Base-by-base conservation (phyloP, 2,888 invertebrate species). In the Chalcis sispes region DNA sequence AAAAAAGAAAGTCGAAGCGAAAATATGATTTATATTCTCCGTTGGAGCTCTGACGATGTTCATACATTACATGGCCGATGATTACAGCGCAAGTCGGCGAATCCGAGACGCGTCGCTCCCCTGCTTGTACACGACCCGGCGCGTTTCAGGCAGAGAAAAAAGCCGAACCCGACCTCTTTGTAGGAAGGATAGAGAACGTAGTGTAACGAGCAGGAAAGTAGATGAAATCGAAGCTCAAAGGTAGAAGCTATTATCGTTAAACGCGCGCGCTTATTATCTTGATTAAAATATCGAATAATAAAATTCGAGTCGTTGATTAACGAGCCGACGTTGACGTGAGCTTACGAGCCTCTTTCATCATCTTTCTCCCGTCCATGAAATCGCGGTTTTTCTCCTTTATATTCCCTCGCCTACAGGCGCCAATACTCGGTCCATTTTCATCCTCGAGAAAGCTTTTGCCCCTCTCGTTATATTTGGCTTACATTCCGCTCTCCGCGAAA, bases 211-310 rank as follows among this genome's bases (percentile, higher is more conserved):
- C n/a, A n/a, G n/a, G n/a, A n/a, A n/a, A n/a, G n/a, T 36, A 42
- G 18, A 10, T 32, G 58, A 0, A 36, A 10, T 0, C n/a, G 54
- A 27, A 5, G 29, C 54, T 20, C 50, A 23, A 15, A 20, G 59
- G 32, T 32, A 23, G 36, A 15, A 15, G 42, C 42, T 42, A 42
- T 42, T 42, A 42, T 15, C 42, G 4, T 15, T 15, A 15, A 42
- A 18, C 36, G 59, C 15, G 36, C 59, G 32, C 23, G 40, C 10
- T 36, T 59, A 59, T 59, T 59, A 59, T 59, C 59, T 82, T 81
- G 85, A 86, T 86, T 85, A 85, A 86, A 86, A 85, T 85, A 84
- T 85, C 82, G 82, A 82, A 85, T 85, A 85, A 86, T 86, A 85
- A 83, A 86, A 86, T 85, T 83, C 74, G 79, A 79, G 80, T 82